Base-by-base conservation (phyloP, 2,113 vertebrate species). In the Istiophorus platypterus region DNA sequence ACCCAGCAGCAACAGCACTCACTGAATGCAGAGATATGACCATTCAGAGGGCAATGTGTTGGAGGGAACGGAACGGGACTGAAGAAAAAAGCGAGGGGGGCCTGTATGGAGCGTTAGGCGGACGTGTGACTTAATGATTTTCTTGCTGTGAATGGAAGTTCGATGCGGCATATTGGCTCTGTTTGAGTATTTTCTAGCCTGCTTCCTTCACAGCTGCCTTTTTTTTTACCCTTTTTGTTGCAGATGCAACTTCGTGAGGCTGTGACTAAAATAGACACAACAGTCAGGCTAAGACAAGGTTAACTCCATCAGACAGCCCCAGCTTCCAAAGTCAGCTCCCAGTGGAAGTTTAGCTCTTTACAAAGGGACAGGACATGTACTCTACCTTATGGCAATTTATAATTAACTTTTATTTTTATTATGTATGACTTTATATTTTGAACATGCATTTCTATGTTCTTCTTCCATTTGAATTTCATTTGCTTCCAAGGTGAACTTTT, bases 261-360 rank as follows among this genome's bases (percentile, higher is more conserved):
- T 51, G 80, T 22, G 69, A 26, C 73, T 65, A 47, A 86, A 90
- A 86, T 82, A 90, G 85, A 76, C 61, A 6, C 67, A 80, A 66
- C 79, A 42, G 81, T 68, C 68, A 17, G 54, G 67, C 63, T 62
- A 27, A 78, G 82, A 77, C 73, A 41, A 87, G 84, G 87, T 87
- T 89, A 88, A 87, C 78, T 26, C 27, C 4, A 82, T 78, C 49
- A 70, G 76, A 91, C 78, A 87, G 70, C 49, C 22, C 1, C 42
- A 1, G 26, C 77, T 59, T 62, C 37, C 24, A 3, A 42, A 62
- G 52, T 63, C 22, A 1, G 11, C 56, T 86, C 56, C 42, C 77
- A 41, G 4, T 39, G 65, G 62, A 76, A 69, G 54, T 67, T 76
- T 0, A 61, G 10, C 42, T 52, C 58, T 45, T 54, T 66, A 27